phyloP scores from a whole-genome alignment of 2,888 invertebrate species.

The Blastobasis lacticolella region DNA sequence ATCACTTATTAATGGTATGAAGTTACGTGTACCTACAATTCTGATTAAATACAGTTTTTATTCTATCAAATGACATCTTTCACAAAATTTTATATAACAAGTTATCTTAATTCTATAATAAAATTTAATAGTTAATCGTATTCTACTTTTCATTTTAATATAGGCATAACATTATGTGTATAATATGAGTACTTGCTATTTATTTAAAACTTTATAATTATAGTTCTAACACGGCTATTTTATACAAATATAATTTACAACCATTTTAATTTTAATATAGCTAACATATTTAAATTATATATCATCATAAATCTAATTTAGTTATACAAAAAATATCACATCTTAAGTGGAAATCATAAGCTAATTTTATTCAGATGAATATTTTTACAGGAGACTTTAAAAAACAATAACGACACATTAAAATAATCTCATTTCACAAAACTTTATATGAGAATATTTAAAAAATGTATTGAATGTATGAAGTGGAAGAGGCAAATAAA shows the following conservation, averaged over 20 bases:
- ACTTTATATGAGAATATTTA: too few species aligned
- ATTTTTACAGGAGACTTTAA: too few species aligned
- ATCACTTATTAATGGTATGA: not conserved
- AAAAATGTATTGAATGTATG: too few species aligned
- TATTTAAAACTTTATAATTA: not conserved
- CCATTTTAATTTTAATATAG: too few species aligned
- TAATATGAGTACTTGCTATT: not conserved
- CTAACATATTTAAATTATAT: too few species aligned
- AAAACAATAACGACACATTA: too few species aligned
- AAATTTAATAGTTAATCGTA: not conserved
- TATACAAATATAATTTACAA: too few species aligned
- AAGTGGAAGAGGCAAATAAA: too few species aligned
- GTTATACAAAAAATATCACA: slow-evolving; percentile 9
- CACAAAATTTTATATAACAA: not conserved
- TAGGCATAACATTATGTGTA: not conserved
- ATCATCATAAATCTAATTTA: not conserved
- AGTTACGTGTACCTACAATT: slow-evolving; percentile 21
- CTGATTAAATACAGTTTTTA: slow-evolving; percentile 23
- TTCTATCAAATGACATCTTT: slow-evolving; percentile 8
- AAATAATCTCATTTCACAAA: too few species aligned
- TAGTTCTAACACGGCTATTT: not conserved
- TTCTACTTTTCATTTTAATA: not conserved
- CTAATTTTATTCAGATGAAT: not conserved
- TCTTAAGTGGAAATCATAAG: slow-evolving; percentile 1
- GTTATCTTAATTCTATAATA: not conserved